A percentile compares a stretch with the other conserved stretches of the same genome.
Evolutionary conservation across 2,797 vertebrate genomes (phyloP).

Genomic region (Pseudochaenichthys georgianus): DNA sequence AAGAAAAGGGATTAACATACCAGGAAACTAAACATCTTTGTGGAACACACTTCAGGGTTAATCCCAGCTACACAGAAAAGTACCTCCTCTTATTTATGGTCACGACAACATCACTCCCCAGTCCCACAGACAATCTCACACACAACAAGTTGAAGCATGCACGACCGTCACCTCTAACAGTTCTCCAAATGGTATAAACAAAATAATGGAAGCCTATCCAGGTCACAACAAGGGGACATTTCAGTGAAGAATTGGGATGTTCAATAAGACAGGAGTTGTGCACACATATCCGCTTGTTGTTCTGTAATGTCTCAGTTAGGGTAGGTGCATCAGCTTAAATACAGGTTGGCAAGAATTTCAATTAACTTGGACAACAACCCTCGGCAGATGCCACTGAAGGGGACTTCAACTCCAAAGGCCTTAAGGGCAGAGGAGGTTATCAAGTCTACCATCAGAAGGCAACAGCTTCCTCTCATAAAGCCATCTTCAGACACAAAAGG

Average conservation of each 20-base stretch:
- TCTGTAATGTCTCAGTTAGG: not conserved
- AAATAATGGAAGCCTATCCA: not conserved
- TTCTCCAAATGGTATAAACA: not conserved
- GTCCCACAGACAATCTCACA: slow-evolving; percentile 1
- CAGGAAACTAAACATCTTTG: slow-evolving; percentile 79
- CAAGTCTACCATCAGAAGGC: slow-evolving; percentile 18
- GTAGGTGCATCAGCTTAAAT: not conserved
- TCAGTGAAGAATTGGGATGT: not conserved
- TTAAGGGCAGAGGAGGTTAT: slow-evolving; percentile 44
- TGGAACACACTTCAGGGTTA: slow-evolving; percentile 72
- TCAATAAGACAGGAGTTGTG: not conserved
- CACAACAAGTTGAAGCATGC: slow-evolving; percentile 50
- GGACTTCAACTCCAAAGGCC: slow-evolving; percentile 3
- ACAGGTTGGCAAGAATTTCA: slow-evolving; percentile 1
- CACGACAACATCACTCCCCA: slow-evolving; percentile 20
- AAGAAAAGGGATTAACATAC: slow-evolving; percentile 73
- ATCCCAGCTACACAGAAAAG: slow-evolving; percentile 58
- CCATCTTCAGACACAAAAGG: slow-evolving; percentile 9
- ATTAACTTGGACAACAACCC: not conserved
- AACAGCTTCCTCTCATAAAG: slow-evolving; percentile 38
- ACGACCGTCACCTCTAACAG: slow-evolving; percentile 4
- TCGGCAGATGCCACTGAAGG: slow-evolving; percentile 25
- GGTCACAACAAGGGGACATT: not conserved
- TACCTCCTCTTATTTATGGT: slow-evolving; percentile 49
- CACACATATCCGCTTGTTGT: not conserved